Conservation (phyloP, 2,113 vertebrate species). For the Panthera leo region DNA sequence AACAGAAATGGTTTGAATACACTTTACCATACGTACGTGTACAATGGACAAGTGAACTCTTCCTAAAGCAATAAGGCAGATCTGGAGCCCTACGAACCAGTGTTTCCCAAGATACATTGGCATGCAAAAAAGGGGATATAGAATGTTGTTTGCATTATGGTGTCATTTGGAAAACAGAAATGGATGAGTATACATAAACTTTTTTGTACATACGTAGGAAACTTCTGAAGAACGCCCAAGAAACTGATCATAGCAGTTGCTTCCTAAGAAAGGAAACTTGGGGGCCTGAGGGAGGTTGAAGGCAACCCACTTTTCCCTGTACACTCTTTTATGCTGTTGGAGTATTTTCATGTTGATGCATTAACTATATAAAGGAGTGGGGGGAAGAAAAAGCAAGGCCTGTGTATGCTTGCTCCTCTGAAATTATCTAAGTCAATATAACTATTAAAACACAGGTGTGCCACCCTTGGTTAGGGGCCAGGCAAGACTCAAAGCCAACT, state of each 20-base stretch:
- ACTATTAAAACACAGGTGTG: constrained; percentile 20
- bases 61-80: background rate
- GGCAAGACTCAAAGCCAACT: background rate
- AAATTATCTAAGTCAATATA: background rate
- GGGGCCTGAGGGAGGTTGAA: no score
- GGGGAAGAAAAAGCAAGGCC: background rate
- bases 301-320: background rate
- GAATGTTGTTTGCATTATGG: background rate
- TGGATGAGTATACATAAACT: background rate
- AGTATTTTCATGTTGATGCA: background rate
- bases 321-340: background rate
- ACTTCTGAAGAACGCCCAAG: background rate
- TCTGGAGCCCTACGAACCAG: background rate
- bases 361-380: background rate
- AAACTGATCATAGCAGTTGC: background rate
- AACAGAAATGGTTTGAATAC: background rate
- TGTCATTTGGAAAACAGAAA: background rate
- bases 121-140: background rate
- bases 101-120: background rate
- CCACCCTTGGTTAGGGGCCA: background rate
- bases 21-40: background rate
- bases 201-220: background rate
- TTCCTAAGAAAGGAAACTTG: background rate
- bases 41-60: background rate
- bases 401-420: background rate